phyloP scores from a whole-genome alignment of 2,888 invertebrate species.

The Drosophila pegasa region DNA sequence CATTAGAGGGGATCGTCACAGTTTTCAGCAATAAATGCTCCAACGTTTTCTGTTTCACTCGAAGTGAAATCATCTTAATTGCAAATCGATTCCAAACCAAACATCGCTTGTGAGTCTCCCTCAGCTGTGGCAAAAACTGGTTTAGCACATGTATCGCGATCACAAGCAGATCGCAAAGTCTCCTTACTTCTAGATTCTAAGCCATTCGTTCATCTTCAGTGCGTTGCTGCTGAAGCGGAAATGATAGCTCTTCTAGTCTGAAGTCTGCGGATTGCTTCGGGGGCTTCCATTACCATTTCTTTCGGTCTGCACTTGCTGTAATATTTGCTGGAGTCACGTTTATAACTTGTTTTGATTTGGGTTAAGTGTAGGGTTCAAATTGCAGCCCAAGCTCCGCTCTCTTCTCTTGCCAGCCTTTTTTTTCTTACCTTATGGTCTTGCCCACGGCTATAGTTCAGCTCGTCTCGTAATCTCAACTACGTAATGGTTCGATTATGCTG shows the following conservation, averaged over 20 bases:
- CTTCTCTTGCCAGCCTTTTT: neutral
- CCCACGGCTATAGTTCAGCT: slow-evolving; percentile 24
- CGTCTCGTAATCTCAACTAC: slow-evolving; percentile 30
- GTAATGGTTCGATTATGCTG: slow-evolving; percentile 38
- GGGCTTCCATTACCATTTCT: slow-evolving; percentile 32
- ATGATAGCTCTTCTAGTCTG: slow-evolving; percentile 47
- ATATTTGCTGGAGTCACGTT: slow-evolving; percentile 63
- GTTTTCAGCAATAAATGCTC: slow-evolving; percentile 19
- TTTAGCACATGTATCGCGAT: slow-evolving; percentile 57
- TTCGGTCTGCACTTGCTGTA: slow-evolving; percentile 51
- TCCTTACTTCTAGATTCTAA: slow-evolving; percentile 53
- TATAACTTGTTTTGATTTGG: slow-evolving; percentile 70
- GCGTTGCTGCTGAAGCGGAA: slow-evolving; percentile 74
- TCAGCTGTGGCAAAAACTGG: slow-evolving; percentile 70
- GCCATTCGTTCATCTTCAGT: slow-evolving; percentile 76
- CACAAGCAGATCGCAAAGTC: slow-evolving; percentile 21
- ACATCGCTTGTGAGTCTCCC: slow-evolving; percentile 13
- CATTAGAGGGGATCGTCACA: slow-evolving; percentile 46
- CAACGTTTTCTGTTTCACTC: slow-evolving; percentile 30
- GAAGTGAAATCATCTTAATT: slow-evolving; percentile 79
- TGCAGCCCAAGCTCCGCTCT: slow-evolving; percentile 26
- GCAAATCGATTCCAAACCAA: slow-evolving; percentile 71
- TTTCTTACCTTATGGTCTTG: neutral
- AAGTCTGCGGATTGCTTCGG: slow-evolving; percentile 45
- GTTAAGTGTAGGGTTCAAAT: slow-evolving; percentile 72